Base-by-base conservation (phyloP, 2,888 invertebrate species). In the Pandemis corylana region DNA sequence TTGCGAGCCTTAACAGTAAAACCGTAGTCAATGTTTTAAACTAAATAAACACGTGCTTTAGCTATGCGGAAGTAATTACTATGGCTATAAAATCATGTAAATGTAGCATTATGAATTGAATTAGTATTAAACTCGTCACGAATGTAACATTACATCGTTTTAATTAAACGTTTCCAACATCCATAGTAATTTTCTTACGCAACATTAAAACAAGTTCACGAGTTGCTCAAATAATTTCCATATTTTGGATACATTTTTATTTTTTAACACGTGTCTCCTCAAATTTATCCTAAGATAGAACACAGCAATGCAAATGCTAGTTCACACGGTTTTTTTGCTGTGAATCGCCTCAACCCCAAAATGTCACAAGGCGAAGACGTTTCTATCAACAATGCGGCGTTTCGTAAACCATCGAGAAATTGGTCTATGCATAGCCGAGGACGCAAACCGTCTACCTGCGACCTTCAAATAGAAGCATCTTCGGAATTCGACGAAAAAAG, bases 381-480 rank as follows among this genome's bases (percentile, higher is more conserved):
- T 28, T 28, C 9, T 63, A n/a, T 20, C 42, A 42, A 66, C 51
- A 76, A 76, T 66, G 64, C 51, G 62, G 53, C 42, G 15, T 67
- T 74, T 59, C 28, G 10, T 28, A 56, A 46, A 64, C 28, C 68
- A 46, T 13, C 53, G 53, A 44, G 51, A 36, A 65, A 41, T 56
- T 13, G 44, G 49, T 5, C 20, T 9, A 20, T 13, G 53, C 53
- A 15, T 53, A 20, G 56, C 56, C 20, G 9, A 46, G 67, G 67
- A 46, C 67, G 75, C 75, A 71, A 75, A 75, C 71, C 78, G 80
- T 85, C 88, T 88, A 88, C 87, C 87, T 89, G 90, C 87, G 88
- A 81, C 90, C 87, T 90, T 89, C 89, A 85, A 85, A 89, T 86
- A 84, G 89, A 93, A 93, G 90, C 88, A 92, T 89, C 85, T 85